A percentile compares a stretch with the other conserved stretches of the same genome.
phyloP scores from a whole-genome alignment of 2,113 vertebrate genomes.

The Cinclus cinclus region DNA sequence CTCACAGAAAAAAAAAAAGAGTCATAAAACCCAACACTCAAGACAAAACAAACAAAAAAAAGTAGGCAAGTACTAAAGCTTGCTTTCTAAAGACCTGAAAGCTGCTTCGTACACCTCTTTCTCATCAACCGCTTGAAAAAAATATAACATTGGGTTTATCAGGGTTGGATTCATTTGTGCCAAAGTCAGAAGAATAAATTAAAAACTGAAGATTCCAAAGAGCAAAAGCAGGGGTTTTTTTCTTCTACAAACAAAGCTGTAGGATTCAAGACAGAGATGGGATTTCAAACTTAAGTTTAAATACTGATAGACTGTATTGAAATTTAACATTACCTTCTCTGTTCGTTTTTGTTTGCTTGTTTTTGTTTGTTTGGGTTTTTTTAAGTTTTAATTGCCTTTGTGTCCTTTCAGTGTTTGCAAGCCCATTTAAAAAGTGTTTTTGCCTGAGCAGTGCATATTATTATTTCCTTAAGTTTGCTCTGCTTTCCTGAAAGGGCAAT shows the following conservation, averaged over 20 bases:
- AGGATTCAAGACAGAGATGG: background rate
- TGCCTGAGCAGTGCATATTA: background rate
- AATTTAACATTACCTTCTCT: background rate
- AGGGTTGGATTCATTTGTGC: background rate
- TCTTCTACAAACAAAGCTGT: background rate
- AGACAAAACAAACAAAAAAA: background rate
- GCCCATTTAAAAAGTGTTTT: background rate
- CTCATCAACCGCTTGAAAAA: background rate
- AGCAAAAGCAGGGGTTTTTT: background rate
- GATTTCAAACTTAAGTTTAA: background rate
- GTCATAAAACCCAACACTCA: background rate
- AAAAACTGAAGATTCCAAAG: background rate
- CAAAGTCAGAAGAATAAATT: background rate
- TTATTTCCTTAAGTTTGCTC: background rate
- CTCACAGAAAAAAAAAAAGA: accelerated
- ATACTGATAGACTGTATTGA: background rate
- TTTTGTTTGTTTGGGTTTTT: background rate
- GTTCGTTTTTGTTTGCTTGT: background rate
- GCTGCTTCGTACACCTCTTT: background rate
- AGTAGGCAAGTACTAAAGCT: background rate
- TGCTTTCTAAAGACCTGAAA: background rate
- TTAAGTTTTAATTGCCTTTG: background rate
- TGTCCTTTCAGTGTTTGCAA: background rate
- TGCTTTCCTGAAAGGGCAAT: background rate
- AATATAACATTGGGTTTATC: background rate